Conservation (phyloP, 1,140 invertebrate genomes). For the Leptinotarsa undecemlineata region DNA sequence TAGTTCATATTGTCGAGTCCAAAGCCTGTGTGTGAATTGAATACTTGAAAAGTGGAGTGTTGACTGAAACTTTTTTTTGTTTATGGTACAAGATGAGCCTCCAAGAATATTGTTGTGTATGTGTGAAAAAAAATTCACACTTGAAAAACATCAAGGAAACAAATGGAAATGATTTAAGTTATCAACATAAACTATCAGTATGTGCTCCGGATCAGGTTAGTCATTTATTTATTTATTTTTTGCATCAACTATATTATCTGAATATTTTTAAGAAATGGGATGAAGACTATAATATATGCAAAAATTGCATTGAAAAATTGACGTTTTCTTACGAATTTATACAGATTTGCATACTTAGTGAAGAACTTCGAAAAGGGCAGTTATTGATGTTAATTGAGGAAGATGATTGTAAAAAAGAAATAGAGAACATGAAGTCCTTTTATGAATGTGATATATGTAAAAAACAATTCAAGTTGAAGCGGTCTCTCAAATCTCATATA, state of each 20-base stretch:
- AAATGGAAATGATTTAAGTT: constrained; percentile 25
- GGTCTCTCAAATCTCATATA: constrained; percentile 33
- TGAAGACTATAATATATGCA: constrained; percentile 29
- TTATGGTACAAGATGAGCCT: background rate
- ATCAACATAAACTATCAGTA: constrained; percentile 29
- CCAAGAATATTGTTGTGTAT: constrained; percentile 33
- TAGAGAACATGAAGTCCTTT: background rate
- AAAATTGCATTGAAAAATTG: constrained; percentile 31
- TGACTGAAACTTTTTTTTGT: background rate
- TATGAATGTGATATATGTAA: constrained; percentile 35
- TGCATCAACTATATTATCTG: background rate
- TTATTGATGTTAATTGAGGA: constrained; percentile 17
- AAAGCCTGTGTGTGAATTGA: no score
- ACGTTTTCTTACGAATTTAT: constrained; percentile 35
- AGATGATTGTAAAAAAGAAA: constrained; percentile 15
- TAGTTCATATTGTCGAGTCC: no score
- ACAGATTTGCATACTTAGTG: constrained; percentile 32
- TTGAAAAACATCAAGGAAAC: constrained; percentile 16
- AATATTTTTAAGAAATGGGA: constrained; percentile 35
- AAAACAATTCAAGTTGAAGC: constrained; percentile 35
- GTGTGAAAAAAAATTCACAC: constrained; percentile 24
- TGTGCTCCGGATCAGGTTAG: constrained; percentile 32
- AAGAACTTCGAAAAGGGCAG: constrained; percentile 28
- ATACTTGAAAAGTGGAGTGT: no score
- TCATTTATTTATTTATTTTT: background rate